A percentile compares a stretch with the other conserved stretches of the same genome.
Conservation (phyloP, 2,797 vertebrate species). For the Myotis pilosus region DNA sequence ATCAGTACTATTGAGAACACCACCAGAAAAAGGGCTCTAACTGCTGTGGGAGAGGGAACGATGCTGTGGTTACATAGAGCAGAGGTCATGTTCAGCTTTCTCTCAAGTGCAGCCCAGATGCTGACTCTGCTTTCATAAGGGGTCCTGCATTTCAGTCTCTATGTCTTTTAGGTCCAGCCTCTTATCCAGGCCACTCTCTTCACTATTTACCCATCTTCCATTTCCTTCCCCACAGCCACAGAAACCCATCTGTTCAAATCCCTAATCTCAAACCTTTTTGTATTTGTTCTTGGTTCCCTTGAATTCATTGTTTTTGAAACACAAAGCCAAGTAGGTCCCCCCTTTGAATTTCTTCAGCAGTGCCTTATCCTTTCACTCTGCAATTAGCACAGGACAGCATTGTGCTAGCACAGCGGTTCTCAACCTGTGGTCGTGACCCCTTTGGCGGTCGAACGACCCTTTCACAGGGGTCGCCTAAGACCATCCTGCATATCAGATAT, state of each 20-base stretch:
- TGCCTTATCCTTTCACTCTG: neutral
- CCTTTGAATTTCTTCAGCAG: neutral
- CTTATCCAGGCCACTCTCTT: neutral
- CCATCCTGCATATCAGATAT: too few relatives aligned
- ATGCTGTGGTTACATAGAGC: neutral
- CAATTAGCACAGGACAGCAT: neutral
- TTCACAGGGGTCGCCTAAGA: too few relatives aligned
- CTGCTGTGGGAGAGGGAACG: neutral
- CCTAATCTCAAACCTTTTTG: neutral
- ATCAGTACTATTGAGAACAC: neutral
- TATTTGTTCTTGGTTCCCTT: neutral
- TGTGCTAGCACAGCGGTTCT: neutral
- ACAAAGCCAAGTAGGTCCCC: neutral
- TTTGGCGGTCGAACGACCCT: too few relatives aligned
- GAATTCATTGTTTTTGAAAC: constrained; percentile 19
- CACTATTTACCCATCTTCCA: neutral
- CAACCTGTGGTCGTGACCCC: too few relatives aligned
- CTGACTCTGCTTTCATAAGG: neutral
- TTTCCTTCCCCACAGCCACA: neutral
- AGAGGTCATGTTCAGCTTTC: neutral
- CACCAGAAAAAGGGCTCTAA: neutral
- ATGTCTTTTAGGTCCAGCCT: neutral
- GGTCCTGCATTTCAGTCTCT: neutral
- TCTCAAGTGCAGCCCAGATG: neutral
- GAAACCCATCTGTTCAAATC: neutral